phyloP scores from a whole-genome alignment of 2,888 invertebrate genomes.

The Drosophila suboccidentalis region DNA sequence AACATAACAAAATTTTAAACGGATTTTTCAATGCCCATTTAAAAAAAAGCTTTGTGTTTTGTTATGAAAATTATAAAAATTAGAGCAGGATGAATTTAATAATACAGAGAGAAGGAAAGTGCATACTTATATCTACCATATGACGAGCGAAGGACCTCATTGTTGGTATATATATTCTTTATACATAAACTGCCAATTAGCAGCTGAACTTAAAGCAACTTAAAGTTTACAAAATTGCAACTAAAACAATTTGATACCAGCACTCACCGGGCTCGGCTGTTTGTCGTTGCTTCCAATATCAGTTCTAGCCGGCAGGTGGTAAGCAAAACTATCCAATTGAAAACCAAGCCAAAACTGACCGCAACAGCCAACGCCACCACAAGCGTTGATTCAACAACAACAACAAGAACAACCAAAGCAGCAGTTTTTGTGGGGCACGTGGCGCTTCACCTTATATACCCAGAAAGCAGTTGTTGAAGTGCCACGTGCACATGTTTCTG shows the following conservation, averaged over 20 bases:
- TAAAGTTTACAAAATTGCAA: slow-evolving; percentile 28
- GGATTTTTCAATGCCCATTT: too few relatives aligned
- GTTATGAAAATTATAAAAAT: too few relatives aligned
- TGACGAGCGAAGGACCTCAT: too few relatives aligned
- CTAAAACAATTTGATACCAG: slow-evolving; percentile 33
- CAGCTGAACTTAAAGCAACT: slow-evolving; percentile 30
- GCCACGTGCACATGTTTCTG: slow-evolving; percentile 58
- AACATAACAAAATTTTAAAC: too few relatives aligned
- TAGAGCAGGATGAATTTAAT: too few relatives aligned
- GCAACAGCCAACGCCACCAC: slow-evolving; percentile 28
- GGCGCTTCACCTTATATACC: slow-evolving; percentile 17
- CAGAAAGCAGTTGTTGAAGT: slow-evolving; percentile 1
- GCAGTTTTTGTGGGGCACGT: slow-evolving; percentile 17
- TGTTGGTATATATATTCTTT: too few relatives aligned
- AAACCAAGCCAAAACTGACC: slow-evolving; percentile 42
- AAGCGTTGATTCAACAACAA: slow-evolving; percentile 13
- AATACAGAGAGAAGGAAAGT: too few relatives aligned
- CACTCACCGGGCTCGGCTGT: slow-evolving; percentile 1
- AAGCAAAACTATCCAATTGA: slow-evolving; percentile 36
- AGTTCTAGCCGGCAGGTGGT: slow-evolving; percentile 26
- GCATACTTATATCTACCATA: too few relatives aligned
- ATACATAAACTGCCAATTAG: slow-evolving; percentile 6
- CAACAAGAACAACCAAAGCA: slow-evolving; percentile 13
- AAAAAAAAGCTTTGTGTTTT: too few relatives aligned
- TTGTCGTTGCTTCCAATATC: slow-evolving; percentile 27